phyloP scores from a whole-genome alignment of 2,113 vertebrate species.

The Condylura cristata region DNA sequence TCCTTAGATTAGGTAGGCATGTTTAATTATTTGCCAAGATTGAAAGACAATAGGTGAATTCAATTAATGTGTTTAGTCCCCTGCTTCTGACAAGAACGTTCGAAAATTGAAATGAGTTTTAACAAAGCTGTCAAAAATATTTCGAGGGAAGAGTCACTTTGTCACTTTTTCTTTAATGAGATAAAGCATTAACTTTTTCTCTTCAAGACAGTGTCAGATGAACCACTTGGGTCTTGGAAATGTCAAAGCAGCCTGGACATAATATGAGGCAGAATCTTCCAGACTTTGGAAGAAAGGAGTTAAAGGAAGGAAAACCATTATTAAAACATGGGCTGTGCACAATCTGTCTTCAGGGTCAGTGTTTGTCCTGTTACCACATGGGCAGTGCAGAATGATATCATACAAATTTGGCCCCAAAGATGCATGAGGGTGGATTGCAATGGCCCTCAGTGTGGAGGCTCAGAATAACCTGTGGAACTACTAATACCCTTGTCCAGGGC shows the following conservation, averaged over 20 bases:
- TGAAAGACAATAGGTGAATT: neutral
- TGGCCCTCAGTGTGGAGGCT: neutral
- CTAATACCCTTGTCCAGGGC: neutral
- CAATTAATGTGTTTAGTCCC: neutral
- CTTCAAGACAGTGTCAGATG: neutral
- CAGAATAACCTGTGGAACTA: neutral
- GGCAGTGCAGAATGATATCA: neutral
- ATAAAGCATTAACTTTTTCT: neutral
- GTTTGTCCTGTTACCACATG: neutral
- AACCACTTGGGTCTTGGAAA: neutral
- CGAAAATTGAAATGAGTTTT: constrained; percentile 42
- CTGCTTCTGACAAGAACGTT: neutral
- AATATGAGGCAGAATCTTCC: neutral
- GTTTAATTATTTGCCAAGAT: constrained; percentile 26
- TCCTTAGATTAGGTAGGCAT: neutral
- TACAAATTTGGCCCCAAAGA: neutral
- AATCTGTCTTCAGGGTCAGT: neutral
- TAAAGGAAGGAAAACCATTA: neutral
- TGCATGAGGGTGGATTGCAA: neutral
- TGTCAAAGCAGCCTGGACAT: neutral
- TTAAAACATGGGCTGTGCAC: neutral
- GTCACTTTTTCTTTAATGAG: neutral
- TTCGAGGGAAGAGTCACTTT: neutral
- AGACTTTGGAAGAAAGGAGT: neutral
- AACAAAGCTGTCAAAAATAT: neutral